These are phyloP conservation scores for Rhinella marina DNA, from an alignment of 2,797 vertebrate species.

Conservation along the genomic window DNA sequence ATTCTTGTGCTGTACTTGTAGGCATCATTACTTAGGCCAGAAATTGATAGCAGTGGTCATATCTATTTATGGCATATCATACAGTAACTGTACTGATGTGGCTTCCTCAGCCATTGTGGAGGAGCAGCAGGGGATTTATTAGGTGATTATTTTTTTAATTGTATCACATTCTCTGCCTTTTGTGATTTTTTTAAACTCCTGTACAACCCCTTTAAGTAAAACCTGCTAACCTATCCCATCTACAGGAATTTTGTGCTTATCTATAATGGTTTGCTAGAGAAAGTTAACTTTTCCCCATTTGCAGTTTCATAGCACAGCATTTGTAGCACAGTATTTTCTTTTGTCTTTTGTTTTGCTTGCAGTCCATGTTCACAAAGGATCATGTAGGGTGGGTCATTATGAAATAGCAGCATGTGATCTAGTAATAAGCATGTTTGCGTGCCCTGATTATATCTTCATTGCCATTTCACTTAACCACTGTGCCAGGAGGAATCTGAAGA, in stretches of 20 bases:
- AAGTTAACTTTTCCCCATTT: not conserved
- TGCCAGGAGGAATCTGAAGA: constrained; percentile 30
- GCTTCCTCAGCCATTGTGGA: too few relatives aligned
- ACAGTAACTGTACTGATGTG: too few relatives aligned
- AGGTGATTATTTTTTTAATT: too few relatives aligned
- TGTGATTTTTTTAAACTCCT: too few relatives aligned
- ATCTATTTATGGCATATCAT: too few relatives aligned
- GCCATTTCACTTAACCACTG: constrained; percentile 35
- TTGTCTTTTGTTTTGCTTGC: constrained; percentile 14
- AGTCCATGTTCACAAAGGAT: not conserved
- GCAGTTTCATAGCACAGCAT: not conserved
- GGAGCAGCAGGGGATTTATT: too few relatives aligned
- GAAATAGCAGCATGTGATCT: constrained; percentile 35
- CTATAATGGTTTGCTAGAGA: not conserved
- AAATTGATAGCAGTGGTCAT: too few relatives aligned
- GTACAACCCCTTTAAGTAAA: too few relatives aligned
- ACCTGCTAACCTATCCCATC: not conserved
- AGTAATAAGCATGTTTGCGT: constrained; percentile 37
- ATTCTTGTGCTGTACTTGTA: too few relatives aligned
- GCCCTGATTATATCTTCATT: constrained; percentile 32
- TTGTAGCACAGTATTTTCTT: not conserved
- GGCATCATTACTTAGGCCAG: too few relatives aligned
- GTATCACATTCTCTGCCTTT: too few relatives aligned
- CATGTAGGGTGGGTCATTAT: constrained; percentile 19
- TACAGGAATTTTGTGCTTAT: not conserved